These are phyloP conservation scores for Microtus oregoni DNA, from an alignment of 2,113 vertebrate species.

Conservation along the genomic window DNA sequence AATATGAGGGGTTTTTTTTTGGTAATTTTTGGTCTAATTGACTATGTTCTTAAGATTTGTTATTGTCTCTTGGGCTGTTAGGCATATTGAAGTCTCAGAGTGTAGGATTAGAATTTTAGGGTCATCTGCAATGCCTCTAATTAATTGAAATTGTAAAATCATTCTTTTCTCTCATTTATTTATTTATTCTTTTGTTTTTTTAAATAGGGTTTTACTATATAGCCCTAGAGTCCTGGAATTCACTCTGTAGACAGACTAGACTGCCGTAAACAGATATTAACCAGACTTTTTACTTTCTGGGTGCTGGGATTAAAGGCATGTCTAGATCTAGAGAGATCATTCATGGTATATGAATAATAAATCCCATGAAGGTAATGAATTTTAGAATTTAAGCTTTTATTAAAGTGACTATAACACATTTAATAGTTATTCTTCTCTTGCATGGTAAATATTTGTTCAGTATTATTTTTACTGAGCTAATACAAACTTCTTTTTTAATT, in stretches of 20 bases:
- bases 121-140: background rate
- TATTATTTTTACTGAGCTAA: slow-evolving; percentile 25
- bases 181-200: background rate
- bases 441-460: slow-evolving; percentile 13
- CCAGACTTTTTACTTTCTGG: background rate
- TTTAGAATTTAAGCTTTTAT: slow-evolving; percentile 29
- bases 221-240: background rate
- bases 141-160: slow-evolving; percentile 44
- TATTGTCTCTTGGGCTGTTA: background rate
- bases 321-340: background rate
- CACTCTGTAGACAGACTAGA: background rate
- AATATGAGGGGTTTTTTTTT: background rate
- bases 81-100: slow-evolving; percentile 8
- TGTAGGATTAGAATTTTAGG: slow-evolving; percentile 44
- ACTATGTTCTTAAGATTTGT: background rate
- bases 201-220: background rate
- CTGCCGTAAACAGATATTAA: background rate
- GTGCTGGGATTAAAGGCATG: background rate
- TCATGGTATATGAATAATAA: background rate
- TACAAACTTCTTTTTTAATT: background rate
- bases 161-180: background rate
- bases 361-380: background rate
- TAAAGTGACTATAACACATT: background rate
- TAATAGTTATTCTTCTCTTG: slow-evolving; percentile 33
- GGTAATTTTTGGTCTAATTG: background rate